Conservation (phyloP, 2,888 invertebrate species). For the Drosophila austrosaltans region DNA sequence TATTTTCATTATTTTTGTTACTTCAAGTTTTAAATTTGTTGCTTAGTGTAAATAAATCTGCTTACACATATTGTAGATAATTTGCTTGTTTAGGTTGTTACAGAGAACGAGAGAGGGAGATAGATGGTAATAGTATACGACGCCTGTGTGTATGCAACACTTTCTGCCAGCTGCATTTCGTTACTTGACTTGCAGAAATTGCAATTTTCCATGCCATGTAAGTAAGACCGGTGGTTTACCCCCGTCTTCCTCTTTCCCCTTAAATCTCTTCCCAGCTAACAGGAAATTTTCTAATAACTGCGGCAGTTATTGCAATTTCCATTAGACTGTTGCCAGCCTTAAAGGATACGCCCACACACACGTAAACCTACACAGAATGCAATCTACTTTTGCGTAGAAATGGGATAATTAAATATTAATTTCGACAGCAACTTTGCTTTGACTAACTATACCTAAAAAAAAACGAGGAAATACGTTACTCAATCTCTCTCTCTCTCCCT, state of each 20-base stretch:
- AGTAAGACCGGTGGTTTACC: background rate
- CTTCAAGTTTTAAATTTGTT: background rate
- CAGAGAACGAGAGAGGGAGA: background rate
- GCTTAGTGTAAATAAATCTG: background rate
- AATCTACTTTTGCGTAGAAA: constrained; percentile 1
- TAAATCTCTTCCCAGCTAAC: background rate
- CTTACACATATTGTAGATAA: constrained; percentile 5
- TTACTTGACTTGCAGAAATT: constrained; percentile 54
- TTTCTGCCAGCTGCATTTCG: constrained; percentile 38
- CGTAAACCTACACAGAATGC: constrained; percentile 16
- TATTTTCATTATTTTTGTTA: background rate
- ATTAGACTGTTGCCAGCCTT: constrained; percentile 31
- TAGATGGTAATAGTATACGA: background rate
- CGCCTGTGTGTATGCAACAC: constrained; percentile 20
- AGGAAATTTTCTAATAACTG: constrained; percentile 49
- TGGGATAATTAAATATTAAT: constrained; percentile 69
- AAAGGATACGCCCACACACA: constrained; percentile 1
- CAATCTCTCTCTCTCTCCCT: background rate
- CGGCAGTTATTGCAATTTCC: constrained; percentile 61
- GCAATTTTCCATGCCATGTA: constrained; percentile 42
- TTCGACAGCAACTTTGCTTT: constrained; percentile 21
- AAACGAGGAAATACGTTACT: background rate
- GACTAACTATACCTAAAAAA: background rate
- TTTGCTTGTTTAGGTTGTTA: background rate
- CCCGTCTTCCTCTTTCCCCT: background rate